These are phyloP conservation scores for Cordilura impudica DNA, from an alignment of 2,888 invertebrate species.

Conservation along the genomic window DNA sequence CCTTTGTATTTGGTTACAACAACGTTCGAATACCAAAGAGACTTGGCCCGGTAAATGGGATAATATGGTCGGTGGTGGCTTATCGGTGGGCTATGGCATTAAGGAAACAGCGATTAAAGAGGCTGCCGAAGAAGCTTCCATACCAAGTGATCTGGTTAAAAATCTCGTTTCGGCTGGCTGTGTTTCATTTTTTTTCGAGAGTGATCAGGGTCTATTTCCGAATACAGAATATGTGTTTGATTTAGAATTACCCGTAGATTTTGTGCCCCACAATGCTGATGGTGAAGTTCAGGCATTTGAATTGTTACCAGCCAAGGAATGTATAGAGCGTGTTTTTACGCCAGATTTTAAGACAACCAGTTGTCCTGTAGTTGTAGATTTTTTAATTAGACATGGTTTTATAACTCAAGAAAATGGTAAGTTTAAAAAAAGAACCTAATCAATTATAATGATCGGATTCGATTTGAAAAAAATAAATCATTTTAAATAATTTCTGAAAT, in stretches of 20 bases:
- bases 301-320: constrained; percentile 89
- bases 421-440: constrained; percentile 53
- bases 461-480: no score
- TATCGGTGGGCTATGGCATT: constrained; percentile 92
- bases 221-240: constrained; percentile 97
- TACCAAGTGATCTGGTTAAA: constrained; percentile 87
- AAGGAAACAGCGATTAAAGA: constrained; percentile 95
- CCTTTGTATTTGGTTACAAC: constrained; percentile 92
- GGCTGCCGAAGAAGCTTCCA: constrained; percentile 95
- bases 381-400: constrained; percentile 93
- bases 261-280: constrained; percentile 94
- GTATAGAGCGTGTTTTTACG: constrained; percentile 87
- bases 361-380: constrained; percentile 93
- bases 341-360: constrained; percentile 96
- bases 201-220: constrained; percentile 94
- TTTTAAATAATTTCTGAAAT: no score
- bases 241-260: constrained; percentile 92
- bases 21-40: constrained; percentile 92
- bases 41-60: constrained; percentile 98
- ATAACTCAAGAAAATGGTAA: constrained; percentile 93
- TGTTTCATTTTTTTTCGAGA: constrained; percentile 88
- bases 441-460: no score
- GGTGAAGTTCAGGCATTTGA: constrained; percentile 96
- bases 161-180: constrained; percentile 78
- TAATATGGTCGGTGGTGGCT: constrained; percentile 96